Percentiles rank a stretch among this genome's conserved stretches.
Conservation (phyloP, 2,888 invertebrate genomes). For the Eurytoma adleriae region DNA sequence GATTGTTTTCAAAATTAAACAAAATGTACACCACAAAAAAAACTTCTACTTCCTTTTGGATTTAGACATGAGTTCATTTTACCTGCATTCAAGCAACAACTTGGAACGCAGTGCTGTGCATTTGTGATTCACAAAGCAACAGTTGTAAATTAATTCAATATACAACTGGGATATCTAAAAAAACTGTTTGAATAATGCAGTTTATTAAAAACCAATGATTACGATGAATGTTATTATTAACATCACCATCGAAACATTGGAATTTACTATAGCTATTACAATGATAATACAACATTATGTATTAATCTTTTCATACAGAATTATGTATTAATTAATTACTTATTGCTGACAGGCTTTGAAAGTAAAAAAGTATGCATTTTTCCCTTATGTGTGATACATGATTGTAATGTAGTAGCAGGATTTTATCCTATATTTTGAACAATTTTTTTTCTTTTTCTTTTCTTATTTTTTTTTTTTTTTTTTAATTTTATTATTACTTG, state of each 20-base stretch:
- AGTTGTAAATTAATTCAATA: constrained; percentile 34
- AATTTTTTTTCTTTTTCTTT: constrained; percentile 10
- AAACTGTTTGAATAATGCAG: constrained; percentile 53
- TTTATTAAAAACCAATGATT: constrained; percentile 47
- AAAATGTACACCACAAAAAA: constrained; percentile 29
- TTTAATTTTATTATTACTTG: constrained; percentile 45
- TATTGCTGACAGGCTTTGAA: constrained; percentile 24
- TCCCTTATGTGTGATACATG: too few species aligned
- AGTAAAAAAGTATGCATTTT: constrained; percentile 36
- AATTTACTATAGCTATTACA: constrained; percentile 8
- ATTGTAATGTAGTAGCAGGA: too few species aligned
- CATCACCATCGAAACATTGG: constrained; percentile 35
- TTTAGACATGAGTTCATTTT: constrained; percentile 42
- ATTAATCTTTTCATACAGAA: constrained; percentile 20
- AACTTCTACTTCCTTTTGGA: constrained; percentile 52
- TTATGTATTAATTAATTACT: neutral
- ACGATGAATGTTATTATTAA: constrained; percentile 38
- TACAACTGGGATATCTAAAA: constrained; percentile 35
- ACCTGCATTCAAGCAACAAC: constrained; percentile 31
- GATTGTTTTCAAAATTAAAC: constrained; percentile 49
- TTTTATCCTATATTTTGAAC: too few species aligned
- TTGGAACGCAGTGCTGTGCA: constrained; percentile 51
- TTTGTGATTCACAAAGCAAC: constrained; percentile 33
- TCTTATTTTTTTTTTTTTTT: constrained; percentile 47
- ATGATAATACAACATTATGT: constrained; percentile 9